Evolutionary conservation across 2,888 invertebrate species (phyloP), one percentile per base, ranked within the genome.

Genomic region (Nezara viridula): DNA sequence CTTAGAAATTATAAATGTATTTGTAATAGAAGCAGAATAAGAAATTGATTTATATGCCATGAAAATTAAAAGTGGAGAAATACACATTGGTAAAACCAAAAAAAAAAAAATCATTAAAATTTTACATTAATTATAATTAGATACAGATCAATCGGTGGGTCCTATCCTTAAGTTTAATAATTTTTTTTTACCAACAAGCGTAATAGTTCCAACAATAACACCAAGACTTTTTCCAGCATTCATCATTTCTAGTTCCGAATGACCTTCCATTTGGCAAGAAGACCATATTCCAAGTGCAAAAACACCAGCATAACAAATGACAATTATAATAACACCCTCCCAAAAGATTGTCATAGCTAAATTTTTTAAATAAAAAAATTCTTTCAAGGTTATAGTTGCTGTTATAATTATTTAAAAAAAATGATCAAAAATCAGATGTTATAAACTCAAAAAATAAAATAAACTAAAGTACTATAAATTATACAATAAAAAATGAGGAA

Each of bases 271-370:
- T 92, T 95, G 95, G 90, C 94, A 93, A 86, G 94, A 94, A 1
- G 95, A 95, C 95, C 95, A 96, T 86, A 96, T 93, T 85, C 96
- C 96, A 49, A 96, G 95, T 27, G 93, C 93, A 89, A 96, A 93
- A 90, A 96, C 95, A 90, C 95, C 93, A 86, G 95, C 92, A 92
- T 96, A 96, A 93, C 96, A 96, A 90, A 95, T 93, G 90, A 95
- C 93, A 91, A 96, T 95, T 90, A 95, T 95, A 55, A 95, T 93
- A 87, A 95, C 93, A 49, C 96, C 96, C 88, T 94, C 93, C 90
- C 95, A 92, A 93, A 95, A 94, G 24, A 73, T 73, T 16, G 32
- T 21, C 66, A 73, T 73, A 7, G 37, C 37, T 7, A 6, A 91
- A 94, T 47, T 47, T 44, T n/a, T 4, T 44, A 47, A 24, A 7